Percentiles rank a stretch among this genome's conserved stretches.
These are phyloP conservation scores for Drosophila grimshawi DNA, from an alignment of 1,140 invertebrate species.

Conservation along the genomic window DNA sequence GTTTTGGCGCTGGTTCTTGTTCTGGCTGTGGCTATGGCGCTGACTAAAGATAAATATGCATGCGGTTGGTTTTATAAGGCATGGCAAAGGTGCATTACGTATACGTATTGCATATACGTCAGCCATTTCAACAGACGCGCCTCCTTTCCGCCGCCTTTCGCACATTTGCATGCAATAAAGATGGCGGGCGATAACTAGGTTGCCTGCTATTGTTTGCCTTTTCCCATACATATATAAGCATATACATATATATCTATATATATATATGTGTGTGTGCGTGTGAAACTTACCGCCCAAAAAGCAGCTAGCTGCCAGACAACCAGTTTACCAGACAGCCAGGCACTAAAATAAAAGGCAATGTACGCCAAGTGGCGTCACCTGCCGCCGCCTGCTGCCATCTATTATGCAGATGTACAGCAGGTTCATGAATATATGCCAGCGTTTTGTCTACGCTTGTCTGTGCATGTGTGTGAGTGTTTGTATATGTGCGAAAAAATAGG, in stretches of 20 bases:
- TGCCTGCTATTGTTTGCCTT: constrained; percentile 80
- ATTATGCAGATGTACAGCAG: constrained; percentile 81
- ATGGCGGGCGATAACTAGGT: constrained; percentile 81
- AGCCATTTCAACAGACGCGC: constrained; percentile 76
- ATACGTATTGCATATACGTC: constrained; percentile 53
- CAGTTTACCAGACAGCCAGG: constrained; percentile 49
- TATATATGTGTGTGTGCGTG: constrained; percentile 41
- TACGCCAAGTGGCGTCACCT: constrained; percentile 72
- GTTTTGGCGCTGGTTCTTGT: constrained; percentile 7
- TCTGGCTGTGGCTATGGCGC: constrained; percentile 28
- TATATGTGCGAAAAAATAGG: constrained; percentile 7
- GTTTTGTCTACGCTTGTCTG: constrained; percentile 59
- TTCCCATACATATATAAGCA: constrained; percentile 40
- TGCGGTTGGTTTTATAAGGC: constrained; percentile 73
- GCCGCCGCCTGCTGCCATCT: constrained; percentile 68
- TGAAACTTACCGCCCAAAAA: constrained; percentile 65
- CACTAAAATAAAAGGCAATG: constrained; percentile 80
- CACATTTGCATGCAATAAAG: constrained; percentile 83
- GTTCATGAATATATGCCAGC: constrained; percentile 79
- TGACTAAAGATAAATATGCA: constrained; percentile 77
- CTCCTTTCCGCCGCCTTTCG: constrained; percentile 72
- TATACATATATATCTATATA: constrained; percentile 33
- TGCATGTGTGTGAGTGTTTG: background rate
- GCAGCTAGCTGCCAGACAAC: constrained; percentile 48
- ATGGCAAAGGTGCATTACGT: constrained; percentile 57